Conservation (phyloP, 2,888 invertebrate species). For the Pseudanteris insignis region DNA sequence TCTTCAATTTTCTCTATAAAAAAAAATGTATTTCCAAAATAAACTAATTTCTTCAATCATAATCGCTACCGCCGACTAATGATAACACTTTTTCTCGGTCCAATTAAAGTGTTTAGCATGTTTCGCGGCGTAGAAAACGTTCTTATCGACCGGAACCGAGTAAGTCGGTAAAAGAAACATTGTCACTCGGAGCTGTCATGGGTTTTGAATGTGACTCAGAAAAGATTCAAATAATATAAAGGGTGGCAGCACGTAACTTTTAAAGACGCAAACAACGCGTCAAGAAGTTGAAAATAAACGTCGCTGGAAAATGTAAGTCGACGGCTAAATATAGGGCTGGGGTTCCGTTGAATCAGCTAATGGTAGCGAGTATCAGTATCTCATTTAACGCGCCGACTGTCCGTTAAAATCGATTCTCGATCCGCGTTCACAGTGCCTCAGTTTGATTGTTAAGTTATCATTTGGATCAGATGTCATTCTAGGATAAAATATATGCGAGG, state of each 20-base stretch:
- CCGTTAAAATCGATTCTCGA: slow-evolving; percentile 43
- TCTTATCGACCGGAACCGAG: slow-evolving; percentile 16
- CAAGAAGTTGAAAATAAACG: slow-evolving; percentile 60
- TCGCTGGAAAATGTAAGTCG: slow-evolving; percentile 62
- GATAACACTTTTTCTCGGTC: slow-evolving; percentile 1
- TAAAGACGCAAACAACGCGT: slow-evolving; percentile 42
- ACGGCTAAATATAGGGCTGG: slow-evolving; percentile 58
- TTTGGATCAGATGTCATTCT: neutral
- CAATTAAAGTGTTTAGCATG: neutral
- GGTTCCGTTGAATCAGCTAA: slow-evolving; percentile 51
- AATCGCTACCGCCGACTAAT: slow-evolving; percentile 9
- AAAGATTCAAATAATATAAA: slow-evolving; percentile 22
- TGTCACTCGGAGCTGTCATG: slow-evolving; percentile 7
- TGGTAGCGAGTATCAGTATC: slow-evolving; percentile 55
- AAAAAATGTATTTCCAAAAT: no score
- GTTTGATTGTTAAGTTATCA: neutral
- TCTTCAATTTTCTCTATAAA: no score
- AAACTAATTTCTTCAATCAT: no score
- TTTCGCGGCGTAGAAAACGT: slow-evolving; percentile 11
- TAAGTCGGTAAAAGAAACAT: slow-evolving; percentile 22
- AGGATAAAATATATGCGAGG: neutral
- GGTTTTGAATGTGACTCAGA: slow-evolving; percentile 9
- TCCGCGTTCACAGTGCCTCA: slow-evolving; percentile 11
- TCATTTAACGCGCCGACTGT: slow-evolving; percentile 50
- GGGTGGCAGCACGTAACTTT: slow-evolving; percentile 46